A percentile compares a stretch with the other conserved stretches of the same genome.
Conservation (phyloP, 1,140 invertebrate species). For the Trachelipus rathkii region DNA sequence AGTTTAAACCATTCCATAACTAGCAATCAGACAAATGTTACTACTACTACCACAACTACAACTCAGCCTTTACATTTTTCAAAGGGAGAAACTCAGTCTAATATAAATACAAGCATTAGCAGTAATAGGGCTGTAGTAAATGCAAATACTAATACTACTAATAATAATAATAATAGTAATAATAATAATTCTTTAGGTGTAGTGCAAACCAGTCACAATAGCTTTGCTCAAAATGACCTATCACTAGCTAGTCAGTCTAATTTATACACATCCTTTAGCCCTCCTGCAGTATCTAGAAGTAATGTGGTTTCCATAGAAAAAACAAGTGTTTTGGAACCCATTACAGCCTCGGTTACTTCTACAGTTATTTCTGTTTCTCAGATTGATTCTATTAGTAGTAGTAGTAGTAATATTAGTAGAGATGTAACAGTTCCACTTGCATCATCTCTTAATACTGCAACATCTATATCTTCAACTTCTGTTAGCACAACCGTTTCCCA, state of each 20-base stretch:
- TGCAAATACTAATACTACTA: conserved; percentile 32
- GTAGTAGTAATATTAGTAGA: no score
- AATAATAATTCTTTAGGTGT: conserved; percentile 20
- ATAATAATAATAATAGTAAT: conserved; percentile 46
- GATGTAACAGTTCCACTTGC: no score
- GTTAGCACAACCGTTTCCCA: no score
- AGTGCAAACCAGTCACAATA: conserved; percentile 39
- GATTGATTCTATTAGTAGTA: no score
- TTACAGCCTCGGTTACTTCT: neutral
- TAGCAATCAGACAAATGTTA: conserved; percentile 2
- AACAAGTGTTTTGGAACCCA: neutral
- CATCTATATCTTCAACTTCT: no score
- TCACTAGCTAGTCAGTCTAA: conserved; percentile 28
- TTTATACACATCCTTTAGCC: conserved; percentile 36
- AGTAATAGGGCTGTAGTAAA: conserved; percentile 3
- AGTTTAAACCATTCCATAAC: conserved; percentile 17
- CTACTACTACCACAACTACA: no score
- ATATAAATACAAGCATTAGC: neutral
- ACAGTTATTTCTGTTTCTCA: neutral
- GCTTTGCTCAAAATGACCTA: conserved; percentile 44
- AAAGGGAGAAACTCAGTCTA: neutral
- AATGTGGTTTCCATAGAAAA: neutral
- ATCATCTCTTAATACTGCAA: no score
- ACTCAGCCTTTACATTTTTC: conserved; percentile 20
- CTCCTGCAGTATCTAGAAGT: conserved; percentile 23